A percentile compares a stretch with the other conserved stretches of the same genome.
Conservation (phyloP, 64 coral and sea anemone species). For the Dendrophyllia cribrosa region DNA sequence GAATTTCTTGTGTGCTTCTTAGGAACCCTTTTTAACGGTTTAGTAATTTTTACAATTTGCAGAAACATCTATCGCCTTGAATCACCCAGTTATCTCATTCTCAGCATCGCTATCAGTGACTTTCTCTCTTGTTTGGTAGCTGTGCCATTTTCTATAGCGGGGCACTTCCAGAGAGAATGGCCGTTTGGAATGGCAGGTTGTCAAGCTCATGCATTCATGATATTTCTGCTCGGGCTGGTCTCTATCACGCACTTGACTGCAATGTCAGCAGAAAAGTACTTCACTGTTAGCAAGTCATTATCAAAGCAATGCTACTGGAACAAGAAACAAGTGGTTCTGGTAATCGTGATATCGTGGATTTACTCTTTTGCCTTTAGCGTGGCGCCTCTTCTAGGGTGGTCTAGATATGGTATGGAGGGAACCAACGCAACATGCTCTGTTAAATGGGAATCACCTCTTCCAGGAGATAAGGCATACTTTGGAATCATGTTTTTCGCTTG, state of each 20-base stretch:
- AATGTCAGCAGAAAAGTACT: conserved; percentile 31
- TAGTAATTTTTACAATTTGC: not conserved
- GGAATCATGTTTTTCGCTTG: not conserved
- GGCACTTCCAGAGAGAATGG: conserved; percentile 5
- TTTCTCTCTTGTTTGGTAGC: not conserved
- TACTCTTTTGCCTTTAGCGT: conserved; percentile 25
- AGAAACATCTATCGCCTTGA: not conserved
- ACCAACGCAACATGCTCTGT: conserved; percentile 34
- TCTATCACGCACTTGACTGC: conserved; percentile 38
- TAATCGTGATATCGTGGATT: conserved; percentile 10
- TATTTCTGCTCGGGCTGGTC: conserved; percentile 7
- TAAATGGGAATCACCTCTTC: not conserved
- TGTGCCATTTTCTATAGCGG: not conserved
- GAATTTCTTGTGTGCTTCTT: not conserved
- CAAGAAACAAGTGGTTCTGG: not conserved
- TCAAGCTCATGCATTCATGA: conserved; percentile 22
- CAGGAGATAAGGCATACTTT: conserved; percentile 40
- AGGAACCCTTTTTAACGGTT: not conserved
- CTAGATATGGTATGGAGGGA: conserved; percentile 38
- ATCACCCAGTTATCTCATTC: conserved; percentile 17
- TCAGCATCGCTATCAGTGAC: conserved; percentile 51
- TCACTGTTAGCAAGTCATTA: not conserved
- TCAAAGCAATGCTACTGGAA: not conserved
- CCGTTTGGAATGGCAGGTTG: conserved; percentile 3
- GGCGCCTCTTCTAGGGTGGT: conserved; percentile 67